phyloP scores from a whole-genome alignment of 2,888 invertebrate genomes.

The Hyppa rectilinea region DNA sequence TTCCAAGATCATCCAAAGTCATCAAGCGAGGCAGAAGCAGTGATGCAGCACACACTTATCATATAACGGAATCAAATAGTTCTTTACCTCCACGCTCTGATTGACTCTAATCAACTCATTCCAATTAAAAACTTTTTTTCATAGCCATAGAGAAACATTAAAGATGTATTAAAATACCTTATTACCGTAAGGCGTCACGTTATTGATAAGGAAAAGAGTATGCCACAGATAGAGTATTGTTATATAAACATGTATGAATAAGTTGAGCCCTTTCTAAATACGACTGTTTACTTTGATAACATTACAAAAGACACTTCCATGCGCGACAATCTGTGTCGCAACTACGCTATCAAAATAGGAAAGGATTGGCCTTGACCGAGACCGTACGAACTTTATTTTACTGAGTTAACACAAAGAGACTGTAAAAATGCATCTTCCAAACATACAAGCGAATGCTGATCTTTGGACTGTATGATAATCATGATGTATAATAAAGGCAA shows the following conservation, averaged over 20 bases:
- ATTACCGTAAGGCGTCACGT: conserved; percentile 12
- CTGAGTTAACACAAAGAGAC: conserved; percentile 26
- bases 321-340: conserved; percentile 12
- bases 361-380: conserved; percentile 52
- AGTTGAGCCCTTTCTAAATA: conserved; percentile 7
- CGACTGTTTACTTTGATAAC: conserved; percentile 41
- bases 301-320: conserved; percentile 43
- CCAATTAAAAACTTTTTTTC: conserved; percentile 26
- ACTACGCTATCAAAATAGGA: conserved; percentile 34
- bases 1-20: neutral
- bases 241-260: conserved; percentile 12
- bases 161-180: neutral
- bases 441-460: neutral
- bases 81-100: conserved; percentile 54
- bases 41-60: conserved; percentile 29
- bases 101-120: conserved; percentile 30
- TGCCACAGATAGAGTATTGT: conserved; percentile 5
- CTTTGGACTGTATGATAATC: neutral
- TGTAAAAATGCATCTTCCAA: conserved; percentile 24
- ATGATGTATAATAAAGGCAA: neutral
- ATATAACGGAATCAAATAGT: conserved; percentile 39
- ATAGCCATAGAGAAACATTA: neutral
- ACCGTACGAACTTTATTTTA: conserved; percentile 36
- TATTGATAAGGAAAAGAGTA: conserved; percentile 1
- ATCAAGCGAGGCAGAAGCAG: conserved; percentile 2